A percentile compares a stretch with the other conserved stretches of the same genome.
Conservation (phyloP, 2,113 vertebrate genomes). For the Tenrec ecaudatus region DNA sequence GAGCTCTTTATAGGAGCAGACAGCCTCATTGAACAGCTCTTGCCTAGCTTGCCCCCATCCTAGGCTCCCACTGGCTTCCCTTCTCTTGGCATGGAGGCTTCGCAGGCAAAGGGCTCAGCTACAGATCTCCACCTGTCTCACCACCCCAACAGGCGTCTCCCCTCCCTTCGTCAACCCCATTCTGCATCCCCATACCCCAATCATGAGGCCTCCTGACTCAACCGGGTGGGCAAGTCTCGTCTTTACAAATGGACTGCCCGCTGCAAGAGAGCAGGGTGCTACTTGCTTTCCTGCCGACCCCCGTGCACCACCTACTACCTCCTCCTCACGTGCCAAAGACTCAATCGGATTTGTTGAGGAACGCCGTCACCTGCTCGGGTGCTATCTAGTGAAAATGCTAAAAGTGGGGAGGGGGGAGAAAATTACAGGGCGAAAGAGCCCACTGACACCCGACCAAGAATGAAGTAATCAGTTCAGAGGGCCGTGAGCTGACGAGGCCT, state of each 20-base stretch:
- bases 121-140: background rate
- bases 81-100: constrained; percentile 15
- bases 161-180: background rate
- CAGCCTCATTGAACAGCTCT: background rate
- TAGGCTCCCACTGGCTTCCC: background rate
- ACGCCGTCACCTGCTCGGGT: background rate
- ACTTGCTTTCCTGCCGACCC: background rate
- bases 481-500: background rate
- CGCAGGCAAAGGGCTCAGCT: constrained; percentile 34
- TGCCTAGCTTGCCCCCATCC: constrained; percentile 35
- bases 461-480: background rate
- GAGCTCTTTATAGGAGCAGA: too few species aligned
- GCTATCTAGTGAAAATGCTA: background rate
- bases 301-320: background rate
- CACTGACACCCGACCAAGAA: background rate
- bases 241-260: background rate
- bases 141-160: background rate
- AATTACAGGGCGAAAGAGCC: background rate
- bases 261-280: background rate
- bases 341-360: background rate
- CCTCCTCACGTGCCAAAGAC: background rate
- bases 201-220: background rate
- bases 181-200: accelerated
- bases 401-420: background rate
- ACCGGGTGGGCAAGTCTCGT: background rate